Base-by-base conservation (phyloP, 1,140 invertebrate genomes). In the Mycetomoellerius zeteki region DNA sequence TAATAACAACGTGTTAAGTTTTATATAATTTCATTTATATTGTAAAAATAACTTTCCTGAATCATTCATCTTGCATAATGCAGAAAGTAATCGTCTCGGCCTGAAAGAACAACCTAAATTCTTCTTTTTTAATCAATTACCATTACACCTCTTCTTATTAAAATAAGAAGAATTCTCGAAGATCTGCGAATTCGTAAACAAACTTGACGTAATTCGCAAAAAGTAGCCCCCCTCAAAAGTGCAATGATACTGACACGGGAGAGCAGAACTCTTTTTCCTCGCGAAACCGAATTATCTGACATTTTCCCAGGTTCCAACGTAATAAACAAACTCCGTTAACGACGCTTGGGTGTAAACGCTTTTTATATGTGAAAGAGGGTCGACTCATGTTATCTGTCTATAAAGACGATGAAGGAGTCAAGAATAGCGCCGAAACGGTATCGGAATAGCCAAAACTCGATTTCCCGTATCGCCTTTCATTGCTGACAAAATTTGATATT, bases 401-500 rank as follows among this genome's bases (percentile, higher is more conserved):
- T 75, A 62, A 76, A 56, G 67, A 43, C 64, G 64, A 73, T 62
- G 37, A 27, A 56, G 54, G 19, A 47, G 24, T 47, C 37, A 14
- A 24, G 30, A 21, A 54, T 50, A 12, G 78, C 71, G 24, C 24
- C 73, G 56, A n/a, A 43, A 12, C 60, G 19, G 37, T 24, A 60
- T 78, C 76, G 60, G 3, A 37, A 64, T 43, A 37, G 52, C 64
- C 80, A 24, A 54, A 80, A 85, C 19, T 85, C 82, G 62, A 65
- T 62, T 87, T 90, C 19, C 77, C 27, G 52, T 90, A 87, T 89
- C 71, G 64, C 52, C 65, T 75, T 62, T 84, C 65, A 73, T 89
- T 14, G 43, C 14, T 30, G 16, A 47, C n/a, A 71, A 64, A 93
- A 86, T 86, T 86, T 62, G 85, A 86, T 86, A 86, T 86, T 86